These are phyloP conservation scores for Phlogophora meticulosa DNA, from an alignment of 2,888 invertebrate species.

Conservation along the genomic window DNA sequence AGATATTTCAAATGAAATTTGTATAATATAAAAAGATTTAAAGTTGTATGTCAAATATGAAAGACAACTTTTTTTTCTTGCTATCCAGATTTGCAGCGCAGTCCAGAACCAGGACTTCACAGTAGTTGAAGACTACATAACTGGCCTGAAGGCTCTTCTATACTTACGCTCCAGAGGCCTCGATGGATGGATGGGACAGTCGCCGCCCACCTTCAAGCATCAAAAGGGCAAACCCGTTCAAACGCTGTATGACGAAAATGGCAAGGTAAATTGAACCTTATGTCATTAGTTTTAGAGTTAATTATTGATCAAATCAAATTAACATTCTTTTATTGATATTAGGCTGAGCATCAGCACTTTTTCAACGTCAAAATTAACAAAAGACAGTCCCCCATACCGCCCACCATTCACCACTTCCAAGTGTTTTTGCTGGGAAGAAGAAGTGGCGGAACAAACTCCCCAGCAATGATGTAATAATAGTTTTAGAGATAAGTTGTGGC, in stretches of 20 bases:
- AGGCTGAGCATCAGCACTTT: no score
- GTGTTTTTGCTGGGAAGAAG: no score
- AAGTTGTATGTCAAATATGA: background rate
- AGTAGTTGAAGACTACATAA: conserved; percentile 98
- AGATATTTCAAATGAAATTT: no score
- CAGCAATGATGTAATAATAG: no score
- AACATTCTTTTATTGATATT: no score
- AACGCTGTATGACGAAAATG: conserved; percentile 92
- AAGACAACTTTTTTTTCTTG: background rate
- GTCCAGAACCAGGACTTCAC: conserved; percentile 99
- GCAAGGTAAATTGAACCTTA: conserved; percentile 90
- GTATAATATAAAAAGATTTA: no score
- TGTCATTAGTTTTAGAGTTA: background rate
- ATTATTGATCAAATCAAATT: no score
- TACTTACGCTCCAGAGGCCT: conserved; percentile 94
- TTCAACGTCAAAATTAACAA: no score
- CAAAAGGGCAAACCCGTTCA: conserved; percentile 98
- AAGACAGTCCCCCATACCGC: no score
- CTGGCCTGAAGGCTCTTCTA: conserved; percentile 96
- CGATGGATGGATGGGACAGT: conserved; percentile 97
- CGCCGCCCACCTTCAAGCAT: conserved; percentile 96
- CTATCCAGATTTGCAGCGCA: conserved; percentile 96
- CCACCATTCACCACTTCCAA: no score
- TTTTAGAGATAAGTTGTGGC: background rate
- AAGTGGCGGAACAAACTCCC: no score